Evolutionary conservation across 2,888 invertebrate species (phyloP).

Genomic region (Temnothorax unifasciatus): DNA sequence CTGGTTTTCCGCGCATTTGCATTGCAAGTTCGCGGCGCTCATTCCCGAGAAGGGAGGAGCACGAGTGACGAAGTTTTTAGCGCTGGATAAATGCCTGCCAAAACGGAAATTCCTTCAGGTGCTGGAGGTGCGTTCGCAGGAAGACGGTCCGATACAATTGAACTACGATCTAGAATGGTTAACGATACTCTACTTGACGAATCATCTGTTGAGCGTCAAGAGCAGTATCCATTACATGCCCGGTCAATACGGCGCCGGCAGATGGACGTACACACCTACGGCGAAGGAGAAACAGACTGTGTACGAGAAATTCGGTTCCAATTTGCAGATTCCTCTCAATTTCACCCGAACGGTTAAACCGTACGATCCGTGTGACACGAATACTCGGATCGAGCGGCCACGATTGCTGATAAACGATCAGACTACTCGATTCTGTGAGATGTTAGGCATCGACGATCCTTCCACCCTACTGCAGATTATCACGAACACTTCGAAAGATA

Average conservation of each 20-base stretch:
- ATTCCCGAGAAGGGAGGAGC: conserved; percentile 88
- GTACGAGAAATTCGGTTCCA: conserved; percentile 89
- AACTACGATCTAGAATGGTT: conserved; percentile 97
- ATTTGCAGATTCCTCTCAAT: conserved; percentile 91
- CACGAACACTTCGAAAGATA: conserved; percentile 52
- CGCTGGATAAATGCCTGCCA: conserved; percentile 98
- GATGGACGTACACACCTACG: conserved; percentile 92
- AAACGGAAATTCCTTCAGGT: conserved; percentile 96
- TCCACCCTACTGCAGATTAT: conserved; percentile 88
- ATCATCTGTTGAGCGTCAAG: conserved; percentile 94
- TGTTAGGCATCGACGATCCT: conserved; percentile 93
- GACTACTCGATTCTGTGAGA: conserved; percentile 90
- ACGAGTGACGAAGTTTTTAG: conserved; percentile 93
- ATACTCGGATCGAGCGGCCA: conserved; percentile 80
- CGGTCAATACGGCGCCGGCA: conserved; percentile 90
- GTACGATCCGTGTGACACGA: conserved; percentile 86
- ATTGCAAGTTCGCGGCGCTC: conserved; percentile 97
- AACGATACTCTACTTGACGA: conserved; percentile 94
- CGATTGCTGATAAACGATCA: conserved; percentile 89
- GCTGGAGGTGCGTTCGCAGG: conserved; percentile 89
- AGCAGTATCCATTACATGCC: conserved; percentile 93
- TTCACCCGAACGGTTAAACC: conserved; percentile 92
- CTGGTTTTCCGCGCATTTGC: conserved; percentile 99
- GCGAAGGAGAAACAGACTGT: conserved; percentile 91
- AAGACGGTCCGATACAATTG: conserved; percentile 87